Evolutionary conservation across 2,888 invertebrate species (phyloP).

Genomic region (Patella ulyssiponensis): DNA sequence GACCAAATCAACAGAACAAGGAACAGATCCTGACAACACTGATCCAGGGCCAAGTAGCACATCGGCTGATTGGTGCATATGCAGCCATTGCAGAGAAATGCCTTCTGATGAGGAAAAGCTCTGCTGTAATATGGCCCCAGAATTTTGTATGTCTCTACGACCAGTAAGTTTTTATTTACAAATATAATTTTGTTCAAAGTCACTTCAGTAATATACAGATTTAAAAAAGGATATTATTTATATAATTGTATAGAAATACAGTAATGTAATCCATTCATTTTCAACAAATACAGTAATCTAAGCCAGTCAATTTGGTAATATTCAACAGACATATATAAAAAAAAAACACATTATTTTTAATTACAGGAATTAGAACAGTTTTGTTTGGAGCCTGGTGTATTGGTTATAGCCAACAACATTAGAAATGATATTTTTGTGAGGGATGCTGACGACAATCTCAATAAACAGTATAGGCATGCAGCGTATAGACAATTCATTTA

Average conservation of each 20-base stretch:
- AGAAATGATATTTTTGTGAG: neutral
- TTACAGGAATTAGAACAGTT: neutral
- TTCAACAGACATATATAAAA: no score
- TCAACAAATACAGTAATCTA: no score
- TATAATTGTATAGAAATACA: no score
- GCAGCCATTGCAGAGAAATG: neutral
- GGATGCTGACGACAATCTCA: neutral
- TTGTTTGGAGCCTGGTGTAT: neutral
- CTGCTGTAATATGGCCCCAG: neutral
- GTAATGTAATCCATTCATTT: no score
- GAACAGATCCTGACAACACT: neutral
- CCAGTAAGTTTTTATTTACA: no score
- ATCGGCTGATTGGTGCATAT: neutral
- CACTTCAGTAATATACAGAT: no score
- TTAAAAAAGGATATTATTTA: no score
- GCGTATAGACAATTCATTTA: no score
- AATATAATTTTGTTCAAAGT: no score
- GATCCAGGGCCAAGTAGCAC: neutral
- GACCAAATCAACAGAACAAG: neutral
- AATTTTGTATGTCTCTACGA: neutral
- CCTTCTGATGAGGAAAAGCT: neutral
- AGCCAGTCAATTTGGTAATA: no score
- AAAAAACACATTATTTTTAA: no score
- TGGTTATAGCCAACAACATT: neutral
- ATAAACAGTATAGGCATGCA: no score